Evolutionary conservation across 1,140 invertebrate genomes (phyloP).

Genomic region (Bombus waltoni): DNA sequence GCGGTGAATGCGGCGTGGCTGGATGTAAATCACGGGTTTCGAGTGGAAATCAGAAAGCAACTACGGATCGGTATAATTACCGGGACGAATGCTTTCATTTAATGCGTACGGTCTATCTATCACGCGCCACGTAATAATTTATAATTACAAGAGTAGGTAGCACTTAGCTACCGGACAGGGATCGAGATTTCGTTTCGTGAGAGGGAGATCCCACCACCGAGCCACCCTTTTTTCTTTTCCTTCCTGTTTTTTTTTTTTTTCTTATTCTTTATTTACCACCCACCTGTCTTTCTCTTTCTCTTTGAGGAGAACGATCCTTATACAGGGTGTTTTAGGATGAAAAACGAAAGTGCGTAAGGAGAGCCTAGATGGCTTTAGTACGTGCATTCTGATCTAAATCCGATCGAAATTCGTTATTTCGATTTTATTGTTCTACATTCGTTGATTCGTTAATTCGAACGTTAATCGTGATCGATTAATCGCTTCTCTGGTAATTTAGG

Average conservation of each 20-base stretch:
- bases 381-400: too few species aligned
- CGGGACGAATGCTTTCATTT: slow-evolving; percentile 71
- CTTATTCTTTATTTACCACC: background rate
- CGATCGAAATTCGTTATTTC: too few species aligned
- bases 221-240: background rate
- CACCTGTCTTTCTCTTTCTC: background rate
- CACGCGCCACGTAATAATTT: slow-evolving; percentile 75
- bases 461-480: too few species aligned
- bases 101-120: slow-evolving; percentile 72
- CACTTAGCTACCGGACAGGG: slow-evolving; percentile 71
- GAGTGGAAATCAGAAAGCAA: slow-evolving; percentile 63
- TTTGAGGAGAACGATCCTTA: too few species aligned
- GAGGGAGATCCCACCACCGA: slow-evolving; percentile 12
- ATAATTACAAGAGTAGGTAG: slow-evolving; percentile 75
- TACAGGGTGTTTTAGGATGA: background rate
- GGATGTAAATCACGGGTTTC: slow-evolving; percentile 64
- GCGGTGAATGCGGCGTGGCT: slow-evolving; percentile 49
- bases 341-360: background rate
- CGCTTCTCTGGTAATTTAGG: too few species aligned
- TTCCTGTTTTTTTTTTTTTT: slow-evolving; percentile 10
- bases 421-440: too few species aligned
- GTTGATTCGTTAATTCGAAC: too few species aligned
- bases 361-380: too few species aligned
- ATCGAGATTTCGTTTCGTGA: slow-evolving; percentile 59
- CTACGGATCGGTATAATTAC: slow-evolving; percentile 72